Base-by-base conservation (phyloP, 2,797 vertebrate species). In the Oreortyx pictus region DNA sequence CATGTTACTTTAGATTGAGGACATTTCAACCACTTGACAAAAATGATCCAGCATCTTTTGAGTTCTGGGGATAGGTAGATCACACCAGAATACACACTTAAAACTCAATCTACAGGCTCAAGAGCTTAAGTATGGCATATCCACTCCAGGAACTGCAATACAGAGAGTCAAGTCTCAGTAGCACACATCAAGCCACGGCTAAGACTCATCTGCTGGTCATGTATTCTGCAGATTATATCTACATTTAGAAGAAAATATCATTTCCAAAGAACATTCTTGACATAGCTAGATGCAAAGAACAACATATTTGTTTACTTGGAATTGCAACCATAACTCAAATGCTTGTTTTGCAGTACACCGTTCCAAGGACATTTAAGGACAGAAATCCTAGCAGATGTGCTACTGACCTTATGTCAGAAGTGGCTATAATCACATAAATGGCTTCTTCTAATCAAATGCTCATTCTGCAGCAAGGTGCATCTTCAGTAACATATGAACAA, bases 101-200 rank as follows among this genome's bases (percentile, higher is more conserved):
- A 33, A 4, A 46, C 57, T 65, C 25, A 49, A 20, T 16, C 29
- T 57, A 15, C 2, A 61, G 5, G 16, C 37, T 74, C 24, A 47
- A 64, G 27, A 19, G 75, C 20, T 39, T 12, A 50, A 43, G 4
- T 27, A 56, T 20, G 29, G 52, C 29, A 56, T 4, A 62, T 3
- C 35, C 33, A 25, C 29, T 49, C 43, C n/a, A 33, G 13, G 16
- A 74, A 62, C 46, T 2, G 3, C 33, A 41, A 9, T 0, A 1
- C 2, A n/a, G 13, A 24, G 37, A 57, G 20, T 35, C 24, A 23
- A 15, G 22, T 74, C 52, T 62, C 29, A 31, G 8, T n/a, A 71
- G 7, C 6, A 41, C 37, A 16, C 1, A 1, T 10, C 0, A 1
- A 75, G 49, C 24, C 15, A n/a, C 31, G 14, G 9, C 37, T 59